Evolutionary conservation across 2,888 invertebrate genomes (phyloP), one percentile per base, ranked within the genome.

Genomic region (Protophormia terraenovae): DNA sequence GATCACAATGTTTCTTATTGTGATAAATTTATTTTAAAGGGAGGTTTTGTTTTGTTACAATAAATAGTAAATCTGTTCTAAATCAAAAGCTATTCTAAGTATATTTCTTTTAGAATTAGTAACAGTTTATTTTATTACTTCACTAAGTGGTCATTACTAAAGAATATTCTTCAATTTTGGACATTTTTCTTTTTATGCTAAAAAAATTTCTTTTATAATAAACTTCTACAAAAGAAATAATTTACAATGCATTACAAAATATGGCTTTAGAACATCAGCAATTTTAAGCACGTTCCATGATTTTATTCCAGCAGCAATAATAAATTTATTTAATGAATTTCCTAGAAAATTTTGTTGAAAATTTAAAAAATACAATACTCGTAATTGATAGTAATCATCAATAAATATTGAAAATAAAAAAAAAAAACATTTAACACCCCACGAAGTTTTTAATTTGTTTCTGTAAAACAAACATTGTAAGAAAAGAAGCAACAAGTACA

Each of bases 351-450:
- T 64, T 10, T 38, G 0, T 1, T 27, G 27, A 75, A 35, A 64
- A 24, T 50, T 38, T 5, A 16, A 53, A 58, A 73, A 64, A 22
- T 8, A 50, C 50, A 22, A 50, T 22, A 22, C 19, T 10, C 2
- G 8, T 75, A 75, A 75, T 75, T 75, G 64, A 75, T 75, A 64
- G 53, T 62, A 62, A 64, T 16, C 75, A 75, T 64, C 38, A 64
- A 64, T 75, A 53, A 75, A 50, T 53, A 29, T 47, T 62, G n/a
- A 12, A 35, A n/a, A 64, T 38, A 5, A 53, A 29, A 75, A 77
- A 35, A 66, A 41, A 55, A 55, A 41, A n/a, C 16, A 55, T 76
- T 66, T 12, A 76, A 76, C 76, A 67, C 58, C 58, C 77, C 45
- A 29, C 29, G 16, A 16, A 19, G 66, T 0, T 19, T 16, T 16